phyloP scores from a whole-genome alignment of 1,140 invertebrate species.

The Rhagoletis pomonella region DNA sequence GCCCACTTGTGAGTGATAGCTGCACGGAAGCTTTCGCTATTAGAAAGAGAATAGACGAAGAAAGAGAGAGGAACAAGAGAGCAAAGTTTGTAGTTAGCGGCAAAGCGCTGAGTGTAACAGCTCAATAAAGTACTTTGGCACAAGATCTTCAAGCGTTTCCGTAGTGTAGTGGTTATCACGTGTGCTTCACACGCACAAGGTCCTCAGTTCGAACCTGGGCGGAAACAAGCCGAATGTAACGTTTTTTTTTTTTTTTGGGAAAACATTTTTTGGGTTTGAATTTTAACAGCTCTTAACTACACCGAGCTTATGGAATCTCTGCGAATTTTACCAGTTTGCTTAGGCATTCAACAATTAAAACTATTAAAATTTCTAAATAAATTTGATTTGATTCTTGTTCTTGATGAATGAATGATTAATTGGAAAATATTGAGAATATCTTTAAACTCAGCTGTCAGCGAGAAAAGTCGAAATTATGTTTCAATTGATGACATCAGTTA shows the following conservation, averaged over 20 bases:
- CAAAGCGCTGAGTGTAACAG: neutral
- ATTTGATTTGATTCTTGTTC: too few relatives aligned
- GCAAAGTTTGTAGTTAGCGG: neutral
- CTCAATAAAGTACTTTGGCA: neutral
- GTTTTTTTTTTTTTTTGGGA: neutral
- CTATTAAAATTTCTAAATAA: too few relatives aligned
- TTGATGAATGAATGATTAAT: too few relatives aligned
- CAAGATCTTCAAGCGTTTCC: slow-evolving; percentile 62
- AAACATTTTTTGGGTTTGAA: neutral
- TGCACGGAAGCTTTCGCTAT: too few relatives aligned
- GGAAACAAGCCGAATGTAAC: slow-evolving; percentile 72
- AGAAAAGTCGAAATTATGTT: neutral
- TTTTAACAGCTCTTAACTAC: too few relatives aligned
- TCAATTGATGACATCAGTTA: neutral
- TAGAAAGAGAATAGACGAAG: too few relatives aligned
- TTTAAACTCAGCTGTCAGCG: too few relatives aligned
- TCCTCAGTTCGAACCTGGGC: slow-evolving; percentile 80
- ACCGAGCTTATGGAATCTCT: too few relatives aligned
- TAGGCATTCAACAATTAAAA: too few relatives aligned
- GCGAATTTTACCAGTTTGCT: too few relatives aligned
- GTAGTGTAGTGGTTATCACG: slow-evolving; percentile 79
- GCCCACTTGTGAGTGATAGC: too few relatives aligned
- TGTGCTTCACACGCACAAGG: slow-evolving; percentile 78
- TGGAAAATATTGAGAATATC: too few relatives aligned
- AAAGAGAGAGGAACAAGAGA: neutral